Conservation (phyloP, 2,888 invertebrate species). For the Candidula unifasciata region DNA sequence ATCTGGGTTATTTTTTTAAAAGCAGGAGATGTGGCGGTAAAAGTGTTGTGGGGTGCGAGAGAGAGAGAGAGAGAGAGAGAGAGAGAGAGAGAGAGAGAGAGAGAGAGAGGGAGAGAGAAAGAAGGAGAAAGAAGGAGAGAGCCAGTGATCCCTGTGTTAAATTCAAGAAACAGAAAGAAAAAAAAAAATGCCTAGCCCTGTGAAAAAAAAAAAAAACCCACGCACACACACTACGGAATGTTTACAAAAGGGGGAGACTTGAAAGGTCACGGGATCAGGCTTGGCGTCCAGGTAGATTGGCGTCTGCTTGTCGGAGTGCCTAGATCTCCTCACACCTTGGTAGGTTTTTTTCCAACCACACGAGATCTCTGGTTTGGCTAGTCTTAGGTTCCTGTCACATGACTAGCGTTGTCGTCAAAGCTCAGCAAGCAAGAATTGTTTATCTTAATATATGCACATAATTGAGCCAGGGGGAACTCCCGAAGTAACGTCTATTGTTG, state of each 20-base stretch:
- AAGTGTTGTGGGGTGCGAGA: neutral
- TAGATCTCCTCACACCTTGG: conserved; percentile 42
- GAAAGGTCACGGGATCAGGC: conserved; percentile 29
- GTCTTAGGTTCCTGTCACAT: neutral
- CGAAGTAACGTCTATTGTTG: too few relatives aligned
- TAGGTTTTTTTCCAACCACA: neutral
- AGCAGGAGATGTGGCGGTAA: neutral
- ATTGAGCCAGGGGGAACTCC: neutral
- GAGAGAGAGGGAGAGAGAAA: conserved; percentile 40
- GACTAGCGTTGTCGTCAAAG: conserved; percentile 6
- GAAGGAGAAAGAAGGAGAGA: conserved; percentile 6
- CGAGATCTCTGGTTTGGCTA: conserved; percentile 10
- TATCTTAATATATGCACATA: conserved; percentile 5
- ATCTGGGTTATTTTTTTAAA: neutral
- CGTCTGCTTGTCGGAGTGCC: conserved; percentile 34
- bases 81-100: conserved; percentile 34
- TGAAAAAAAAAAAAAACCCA: conserved; percentile 21
- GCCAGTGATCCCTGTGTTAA: neutral
- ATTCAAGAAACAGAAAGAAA: conserved; percentile 1
- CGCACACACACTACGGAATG: conserved; percentile 14
- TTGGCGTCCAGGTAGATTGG: conserved; percentile 25
- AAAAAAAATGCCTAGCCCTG: neutral
- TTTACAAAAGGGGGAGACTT: conserved; percentile 19
- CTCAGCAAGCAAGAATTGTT: neutral
- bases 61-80: neutral